phyloP scores from a whole-genome alignment of 2,797 vertebrate species.

The Stomatorhinus walkeri region DNA sequence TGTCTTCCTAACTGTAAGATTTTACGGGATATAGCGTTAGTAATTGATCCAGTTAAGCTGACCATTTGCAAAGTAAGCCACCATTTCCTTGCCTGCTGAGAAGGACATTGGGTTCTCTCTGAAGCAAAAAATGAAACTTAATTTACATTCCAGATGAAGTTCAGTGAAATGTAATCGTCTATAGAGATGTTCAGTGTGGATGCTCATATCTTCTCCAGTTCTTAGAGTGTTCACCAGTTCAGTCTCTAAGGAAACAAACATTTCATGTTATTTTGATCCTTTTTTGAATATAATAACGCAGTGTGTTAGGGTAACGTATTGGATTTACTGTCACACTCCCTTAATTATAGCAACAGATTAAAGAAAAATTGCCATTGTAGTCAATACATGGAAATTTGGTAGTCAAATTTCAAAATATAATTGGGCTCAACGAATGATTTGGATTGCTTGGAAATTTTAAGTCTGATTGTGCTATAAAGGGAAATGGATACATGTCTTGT shows the following conservation, averaged over 20 bases:
- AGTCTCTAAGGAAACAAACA: neutral
- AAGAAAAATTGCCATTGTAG: neutral
- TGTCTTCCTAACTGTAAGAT: neutral
- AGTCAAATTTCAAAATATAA: neutral
- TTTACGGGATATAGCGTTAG: neutral
- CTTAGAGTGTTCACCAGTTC: neutral
- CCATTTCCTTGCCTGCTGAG: neutral
- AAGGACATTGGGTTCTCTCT: neutral
- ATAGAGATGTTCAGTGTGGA: neutral
- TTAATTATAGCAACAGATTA: neutral
- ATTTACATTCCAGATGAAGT: neutral
- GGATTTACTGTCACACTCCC: neutral
- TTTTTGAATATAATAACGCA: neutral
- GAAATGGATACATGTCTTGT: neutral
- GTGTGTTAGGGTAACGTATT: neutral
- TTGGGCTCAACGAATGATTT: neutral
- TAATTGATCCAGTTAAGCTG: neutral
- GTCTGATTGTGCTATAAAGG: neutral
- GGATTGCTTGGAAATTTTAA: neutral
- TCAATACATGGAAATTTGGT: neutral
- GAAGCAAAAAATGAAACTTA: neutral
- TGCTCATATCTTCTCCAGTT: neutral
- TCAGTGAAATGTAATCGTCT: neutral
- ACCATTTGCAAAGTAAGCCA: neutral
- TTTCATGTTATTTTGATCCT: neutral